These are phyloP conservation scores for Oegoconia quadripuncta DNA, from an alignment of 2,888 invertebrate species.

Conservation along the genomic window DNA sequence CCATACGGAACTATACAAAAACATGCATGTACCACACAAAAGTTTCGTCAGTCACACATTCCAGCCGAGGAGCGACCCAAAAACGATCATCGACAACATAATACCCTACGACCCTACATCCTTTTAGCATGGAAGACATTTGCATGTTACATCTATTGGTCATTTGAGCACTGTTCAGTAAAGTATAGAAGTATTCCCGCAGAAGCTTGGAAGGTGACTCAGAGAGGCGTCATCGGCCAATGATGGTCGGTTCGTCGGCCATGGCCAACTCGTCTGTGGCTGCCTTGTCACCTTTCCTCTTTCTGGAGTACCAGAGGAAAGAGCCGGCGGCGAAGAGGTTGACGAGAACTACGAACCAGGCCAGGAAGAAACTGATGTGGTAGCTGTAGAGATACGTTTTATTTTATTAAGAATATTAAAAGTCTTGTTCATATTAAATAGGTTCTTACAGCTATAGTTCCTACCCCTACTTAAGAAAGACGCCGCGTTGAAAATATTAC, in stretches of 20 bases:
- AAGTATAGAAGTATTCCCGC: constrained; percentile 51
- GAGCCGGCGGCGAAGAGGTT: constrained; percentile 84
- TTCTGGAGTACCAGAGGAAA: constrained; percentile 90
- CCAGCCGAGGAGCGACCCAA: constrained; percentile 10
- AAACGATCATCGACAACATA: constrained; percentile 12
- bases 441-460: too few species aligned
- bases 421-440: too few species aligned
- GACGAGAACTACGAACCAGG: constrained; percentile 87
- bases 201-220: constrained; percentile 33
- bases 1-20: too few species aligned
- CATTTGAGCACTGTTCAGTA: constrained; percentile 76
- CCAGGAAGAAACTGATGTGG: constrained; percentile 85
- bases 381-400: constrained; percentile 76
- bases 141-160: constrained; percentile 63
- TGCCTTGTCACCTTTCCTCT: constrained; percentile 90
- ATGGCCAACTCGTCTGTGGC: constrained; percentile 89
- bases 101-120: constrained; percentile 25
- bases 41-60: too few species aligned
- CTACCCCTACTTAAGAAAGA: too few species aligned
- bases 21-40: too few species aligned
- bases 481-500: too few species aligned
- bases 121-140: constrained; percentile 59
- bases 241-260: constrained; percentile 91
- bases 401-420: too few species aligned
- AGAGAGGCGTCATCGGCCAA: constrained; percentile 80